phyloP scores from a whole-genome alignment of 2,888 invertebrate species.

The Drosophila dives region DNA sequence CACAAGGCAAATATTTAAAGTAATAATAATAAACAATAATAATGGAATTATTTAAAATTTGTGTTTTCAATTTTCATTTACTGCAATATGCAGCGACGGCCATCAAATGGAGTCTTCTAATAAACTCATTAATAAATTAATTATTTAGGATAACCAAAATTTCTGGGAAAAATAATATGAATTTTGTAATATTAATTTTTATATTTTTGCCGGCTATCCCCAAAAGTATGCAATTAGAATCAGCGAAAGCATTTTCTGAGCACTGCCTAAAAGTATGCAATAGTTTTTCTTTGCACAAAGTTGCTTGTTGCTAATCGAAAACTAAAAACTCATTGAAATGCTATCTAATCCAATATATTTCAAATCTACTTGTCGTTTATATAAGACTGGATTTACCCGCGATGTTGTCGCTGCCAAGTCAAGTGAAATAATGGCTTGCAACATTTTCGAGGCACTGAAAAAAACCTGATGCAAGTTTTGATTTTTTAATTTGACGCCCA shows the following conservation, averaged over 20 bases:
- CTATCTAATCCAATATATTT: too few relatives aligned
- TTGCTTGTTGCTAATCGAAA: not conserved
- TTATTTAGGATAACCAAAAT: not conserved
- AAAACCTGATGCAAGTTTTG: too few relatives aligned
- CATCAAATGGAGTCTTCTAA: not conserved
- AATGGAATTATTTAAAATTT: conserved; percentile 36
- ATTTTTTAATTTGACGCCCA: not conserved
- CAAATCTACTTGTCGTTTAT: too few relatives aligned
- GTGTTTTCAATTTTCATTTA: conserved; percentile 3
- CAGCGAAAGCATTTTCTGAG: not conserved
- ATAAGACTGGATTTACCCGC: too few relatives aligned
- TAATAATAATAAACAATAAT: conserved; percentile 52
- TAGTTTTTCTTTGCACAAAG: not conserved
- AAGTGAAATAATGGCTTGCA: too few relatives aligned
- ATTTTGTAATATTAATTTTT: too few relatives aligned
- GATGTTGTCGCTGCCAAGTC: too few relatives aligned
- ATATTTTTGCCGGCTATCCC: not conserved
- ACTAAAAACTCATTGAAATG: too few relatives aligned
- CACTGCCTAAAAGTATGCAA: not conserved
- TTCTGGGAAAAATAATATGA: not conserved
- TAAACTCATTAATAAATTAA: not conserved
- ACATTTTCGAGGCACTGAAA: too few relatives aligned
- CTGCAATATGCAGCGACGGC: not conserved
- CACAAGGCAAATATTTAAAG: conserved; percentile 66
- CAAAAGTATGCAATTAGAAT: not conserved